Percentiles rank a stretch among this genome's conserved stretches.
Conservation (phyloP, 1,140 invertebrate species). For the Pomacea maculata region DNA sequence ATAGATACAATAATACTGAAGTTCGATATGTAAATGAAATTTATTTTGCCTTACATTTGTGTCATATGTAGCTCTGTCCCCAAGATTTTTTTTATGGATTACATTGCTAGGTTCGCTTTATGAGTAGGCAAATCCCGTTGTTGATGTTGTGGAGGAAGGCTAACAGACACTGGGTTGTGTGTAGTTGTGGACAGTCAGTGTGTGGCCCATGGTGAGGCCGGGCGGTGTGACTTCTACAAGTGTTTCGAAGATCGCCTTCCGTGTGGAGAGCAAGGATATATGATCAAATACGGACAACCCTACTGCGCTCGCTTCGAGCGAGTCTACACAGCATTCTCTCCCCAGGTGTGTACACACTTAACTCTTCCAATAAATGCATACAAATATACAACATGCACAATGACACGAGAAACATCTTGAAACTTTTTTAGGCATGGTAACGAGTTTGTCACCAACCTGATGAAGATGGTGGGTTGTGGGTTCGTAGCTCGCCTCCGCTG, state of each 20-base stretch:
- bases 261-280: conserved; percentile 21
- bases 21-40: background rate
- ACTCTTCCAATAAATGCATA: background rate
- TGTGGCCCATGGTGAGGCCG: conserved; percentile 15
- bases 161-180: background rate
- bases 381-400: background rate
- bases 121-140: background rate
- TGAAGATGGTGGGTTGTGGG: background rate
- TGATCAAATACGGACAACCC: conserved; percentile 16
- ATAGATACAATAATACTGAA: background rate
- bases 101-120: background rate
- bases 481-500: too few species aligned
- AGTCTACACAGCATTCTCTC: conserved; percentile 3
- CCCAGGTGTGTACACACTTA: conserved; percentile 1
- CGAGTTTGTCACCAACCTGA: background rate
- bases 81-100: too few species aligned
- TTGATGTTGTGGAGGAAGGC: background rate
- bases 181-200: conserved; percentile 14
- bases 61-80: too few species aligned
- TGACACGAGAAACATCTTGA: background rate
- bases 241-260: conserved; percentile 28
- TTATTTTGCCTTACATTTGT: background rate
- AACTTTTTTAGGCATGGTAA: background rate
- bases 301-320: conserved; percentile 24
- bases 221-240: conserved; percentile 28